Evolutionary conservation across 2,113 vertebrate species (phyloP).

Genomic region (Rafetus swinhoei): DNA sequence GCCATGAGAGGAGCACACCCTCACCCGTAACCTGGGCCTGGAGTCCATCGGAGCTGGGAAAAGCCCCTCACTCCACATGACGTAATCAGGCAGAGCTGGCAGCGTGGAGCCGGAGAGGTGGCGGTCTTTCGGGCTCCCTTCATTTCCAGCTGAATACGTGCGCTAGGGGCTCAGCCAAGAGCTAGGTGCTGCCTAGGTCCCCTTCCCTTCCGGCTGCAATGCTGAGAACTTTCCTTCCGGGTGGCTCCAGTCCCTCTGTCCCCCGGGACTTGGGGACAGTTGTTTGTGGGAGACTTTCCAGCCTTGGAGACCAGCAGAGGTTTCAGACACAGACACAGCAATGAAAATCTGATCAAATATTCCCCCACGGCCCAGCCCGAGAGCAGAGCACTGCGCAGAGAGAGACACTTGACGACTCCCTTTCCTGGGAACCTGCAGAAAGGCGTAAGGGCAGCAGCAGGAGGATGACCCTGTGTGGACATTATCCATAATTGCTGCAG

Average conservation of each 20-base stretch:
- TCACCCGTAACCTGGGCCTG: neutral
- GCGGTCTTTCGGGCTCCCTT: neutral
- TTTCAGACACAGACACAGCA: rapidly evolving
- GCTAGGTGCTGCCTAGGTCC: neutral
- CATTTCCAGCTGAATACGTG: neutral
- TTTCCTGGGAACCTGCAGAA: rapidly evolving
- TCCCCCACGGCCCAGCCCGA: neutral
- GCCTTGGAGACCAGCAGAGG: neutral
- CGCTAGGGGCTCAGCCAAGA: neutral
- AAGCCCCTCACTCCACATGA: neutral
- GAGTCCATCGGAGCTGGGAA: neutral
- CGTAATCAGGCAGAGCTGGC: neutral
- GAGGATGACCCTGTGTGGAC: neutral
- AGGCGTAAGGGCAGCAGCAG: neutral
- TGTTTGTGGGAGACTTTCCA: neutral
- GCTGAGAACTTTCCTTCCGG: neutral
- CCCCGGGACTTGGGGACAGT: neutral
- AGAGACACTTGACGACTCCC: neutral
- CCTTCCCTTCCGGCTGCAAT: neutral
- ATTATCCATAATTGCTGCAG: rapidly evolving
- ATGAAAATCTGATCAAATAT: neutral
- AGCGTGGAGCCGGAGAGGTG: neutral
- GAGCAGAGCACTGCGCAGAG: rapidly evolving
- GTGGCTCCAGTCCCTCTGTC: neutral
- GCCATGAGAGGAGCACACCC: neutral